phyloP scores from a whole-genome alignment of 1,140 invertebrate genomes.

The Brachionus sp. region DNA sequence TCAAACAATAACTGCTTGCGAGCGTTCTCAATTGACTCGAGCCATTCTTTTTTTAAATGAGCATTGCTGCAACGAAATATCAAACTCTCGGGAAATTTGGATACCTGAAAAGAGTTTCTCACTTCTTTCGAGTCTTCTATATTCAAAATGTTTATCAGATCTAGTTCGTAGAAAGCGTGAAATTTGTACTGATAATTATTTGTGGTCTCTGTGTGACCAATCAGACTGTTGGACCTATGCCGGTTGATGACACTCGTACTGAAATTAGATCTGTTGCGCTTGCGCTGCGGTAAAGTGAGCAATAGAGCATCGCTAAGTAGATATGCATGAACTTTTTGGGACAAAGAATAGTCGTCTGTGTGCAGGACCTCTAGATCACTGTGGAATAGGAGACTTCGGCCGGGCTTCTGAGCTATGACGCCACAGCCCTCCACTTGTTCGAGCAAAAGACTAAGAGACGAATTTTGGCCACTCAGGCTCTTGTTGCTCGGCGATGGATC shows the following conservation, averaged over 20 bases:
- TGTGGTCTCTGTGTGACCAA: background rate
- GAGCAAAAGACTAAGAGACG: background rate
- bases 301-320: background rate
- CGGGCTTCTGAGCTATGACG: constrained; percentile 32
- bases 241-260: background rate
- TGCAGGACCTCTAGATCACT: constrained; percentile 37
- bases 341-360: constrained; percentile 41
- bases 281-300: constrained; percentile 20
- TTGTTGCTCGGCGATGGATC: background rate
- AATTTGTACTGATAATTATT: constrained; percentile 41
- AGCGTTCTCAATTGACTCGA: constrained; percentile 36
- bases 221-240: constrained; percentile 7
- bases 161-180: constrained; percentile 37
- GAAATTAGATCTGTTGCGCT: constrained; percentile 1
- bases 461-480: background rate
- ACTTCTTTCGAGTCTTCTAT: constrained; percentile 43
- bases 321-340: constrained; percentile 35
- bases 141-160: constrained; percentile 18
- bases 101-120: constrained; percentile 35
- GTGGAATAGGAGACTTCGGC: constrained; percentile 21
- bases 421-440: constrained; percentile 42
- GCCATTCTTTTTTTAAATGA: constrained; percentile 44
- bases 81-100: constrained; percentile 41
- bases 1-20: background rate
- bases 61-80: constrained; percentile 36